Evolutionary conservation across 2,113 vertebrate genomes (phyloP).

Genomic region (Scytalopus superciliaris): DNA sequence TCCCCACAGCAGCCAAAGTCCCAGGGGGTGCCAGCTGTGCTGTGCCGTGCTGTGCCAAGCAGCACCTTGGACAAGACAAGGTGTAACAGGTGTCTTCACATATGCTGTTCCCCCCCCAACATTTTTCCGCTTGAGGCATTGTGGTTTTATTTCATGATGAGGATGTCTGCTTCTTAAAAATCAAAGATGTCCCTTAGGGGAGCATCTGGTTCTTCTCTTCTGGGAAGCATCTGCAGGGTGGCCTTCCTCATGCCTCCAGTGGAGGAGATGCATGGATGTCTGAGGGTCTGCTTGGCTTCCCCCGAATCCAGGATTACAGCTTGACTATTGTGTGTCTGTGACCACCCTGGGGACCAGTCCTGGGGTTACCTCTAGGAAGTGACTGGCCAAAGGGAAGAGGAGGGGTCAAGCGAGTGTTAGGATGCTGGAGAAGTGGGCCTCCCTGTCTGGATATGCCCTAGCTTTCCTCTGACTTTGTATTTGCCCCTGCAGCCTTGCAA

Average conservation of each 20-base stretch:
- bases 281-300: not conserved
- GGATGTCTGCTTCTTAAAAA: not conserved
- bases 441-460: not conserved
- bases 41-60: rapidly evolving
- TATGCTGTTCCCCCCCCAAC: not conserved
- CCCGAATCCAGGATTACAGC: not conserved
- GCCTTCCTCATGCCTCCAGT: not conserved
- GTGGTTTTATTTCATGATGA: not conserved
- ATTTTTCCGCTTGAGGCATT: not conserved
- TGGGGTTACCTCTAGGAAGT: not conserved
- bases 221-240: not conserved
- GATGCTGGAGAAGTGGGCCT: not conserved
- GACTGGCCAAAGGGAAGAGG: not conserved
- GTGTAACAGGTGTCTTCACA: not conserved
- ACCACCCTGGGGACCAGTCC: not conserved
- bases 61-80: not conserved
- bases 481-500: not conserved
- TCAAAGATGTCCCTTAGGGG: not conserved
- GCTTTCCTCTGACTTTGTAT: not conserved
- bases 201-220: not conserved
- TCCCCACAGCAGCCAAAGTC: not conserved
- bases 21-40: not conserved
- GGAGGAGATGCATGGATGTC: not conserved
- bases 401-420: not conserved
- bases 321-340: rapidly evolving